Evolutionary conservation across 2,113 vertebrate genomes (phyloP).

Genomic region (Morone saxatilis): DNA sequence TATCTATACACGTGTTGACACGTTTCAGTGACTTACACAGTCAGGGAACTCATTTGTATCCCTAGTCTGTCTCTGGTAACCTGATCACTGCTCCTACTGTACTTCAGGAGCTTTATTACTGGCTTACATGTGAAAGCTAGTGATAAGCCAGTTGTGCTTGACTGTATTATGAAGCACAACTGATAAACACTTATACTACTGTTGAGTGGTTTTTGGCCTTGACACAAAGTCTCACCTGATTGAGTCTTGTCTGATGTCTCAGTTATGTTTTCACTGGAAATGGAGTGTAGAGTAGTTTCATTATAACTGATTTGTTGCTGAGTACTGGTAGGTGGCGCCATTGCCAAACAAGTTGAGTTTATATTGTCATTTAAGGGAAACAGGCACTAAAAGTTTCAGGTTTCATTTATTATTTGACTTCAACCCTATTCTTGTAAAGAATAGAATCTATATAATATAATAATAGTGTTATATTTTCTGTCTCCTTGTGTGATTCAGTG

Average conservation of each 20-base stretch:
- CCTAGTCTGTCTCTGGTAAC: background rate
- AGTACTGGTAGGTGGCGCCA: constrained; percentile 58
- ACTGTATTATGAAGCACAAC: too few species aligned
- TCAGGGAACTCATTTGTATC: background rate
- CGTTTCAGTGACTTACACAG: background rate
- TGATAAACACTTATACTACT: background rate
- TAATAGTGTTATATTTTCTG: background rate
- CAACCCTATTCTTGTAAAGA: too few species aligned
- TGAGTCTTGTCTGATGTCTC: background rate
- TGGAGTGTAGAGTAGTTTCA: background rate
- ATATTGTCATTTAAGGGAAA: background rate
- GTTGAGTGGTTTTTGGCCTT: background rate
- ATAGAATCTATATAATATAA: background rate
- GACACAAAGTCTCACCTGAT: background rate
- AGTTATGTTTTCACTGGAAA: constrained; percentile 42
- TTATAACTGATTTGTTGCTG: background rate
- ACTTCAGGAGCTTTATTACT: background rate
- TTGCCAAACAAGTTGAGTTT: constrained; percentile 1
- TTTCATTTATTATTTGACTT: background rate
- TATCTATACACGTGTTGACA: background rate
- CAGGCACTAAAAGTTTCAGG: background rate
- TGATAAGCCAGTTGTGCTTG: too few species aligned
- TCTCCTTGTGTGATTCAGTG: constrained; percentile 77
- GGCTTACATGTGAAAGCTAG: too few species aligned
- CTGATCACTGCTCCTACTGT: background rate